phyloP scores from a whole-genome alignment of 2,113 vertebrate genomes.

The Corythornis cristatus region DNA sequence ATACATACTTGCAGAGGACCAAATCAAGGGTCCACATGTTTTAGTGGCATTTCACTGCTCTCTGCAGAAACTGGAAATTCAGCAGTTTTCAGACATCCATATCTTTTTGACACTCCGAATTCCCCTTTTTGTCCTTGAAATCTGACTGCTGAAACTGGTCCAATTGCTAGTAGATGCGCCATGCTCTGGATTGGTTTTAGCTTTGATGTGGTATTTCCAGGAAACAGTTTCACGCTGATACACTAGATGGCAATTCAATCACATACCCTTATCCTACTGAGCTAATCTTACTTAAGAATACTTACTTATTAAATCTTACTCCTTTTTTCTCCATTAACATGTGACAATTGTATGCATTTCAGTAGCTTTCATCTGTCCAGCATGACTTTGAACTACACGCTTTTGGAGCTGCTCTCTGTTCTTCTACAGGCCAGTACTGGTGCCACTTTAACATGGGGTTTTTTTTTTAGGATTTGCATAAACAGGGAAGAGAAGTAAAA shows the following conservation, averaged over 20 bases:
- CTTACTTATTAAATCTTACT: not conserved
- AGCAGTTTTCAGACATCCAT: not conserved
- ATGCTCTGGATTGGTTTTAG: conserved; percentile 48
- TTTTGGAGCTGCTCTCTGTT: not conserved
- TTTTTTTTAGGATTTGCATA: conserved; percentile 40
- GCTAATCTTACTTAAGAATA: conserved; percentile 62
- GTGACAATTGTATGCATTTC: conserved; percentile 60
- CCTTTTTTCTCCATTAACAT: conserved; percentile 54
- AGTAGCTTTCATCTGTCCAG: conserved; percentile 56
- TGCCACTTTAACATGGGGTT: not conserved
- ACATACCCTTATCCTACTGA: conserved; percentile 60
- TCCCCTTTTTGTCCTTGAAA: conserved; percentile 50
- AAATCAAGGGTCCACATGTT: not conserved
- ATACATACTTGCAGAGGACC: not conserved
- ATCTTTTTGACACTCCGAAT: not conserved
- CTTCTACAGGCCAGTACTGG: conserved; percentile 19
- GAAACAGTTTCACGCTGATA: conserved; percentile 59
- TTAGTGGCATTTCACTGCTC: not conserved
- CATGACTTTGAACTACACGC: not conserved
- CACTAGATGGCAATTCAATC: conserved; percentile 63
- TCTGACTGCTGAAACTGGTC: conserved; percentile 50
- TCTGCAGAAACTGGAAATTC: not conserved
- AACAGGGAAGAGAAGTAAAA: conserved; percentile 22
- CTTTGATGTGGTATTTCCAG: conserved; percentile 72
- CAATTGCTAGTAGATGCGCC: conserved; percentile 49